Evolutionary conservation across 2,888 invertebrate species (phyloP).

Genomic region (Heteromurus nitidus): DNA sequence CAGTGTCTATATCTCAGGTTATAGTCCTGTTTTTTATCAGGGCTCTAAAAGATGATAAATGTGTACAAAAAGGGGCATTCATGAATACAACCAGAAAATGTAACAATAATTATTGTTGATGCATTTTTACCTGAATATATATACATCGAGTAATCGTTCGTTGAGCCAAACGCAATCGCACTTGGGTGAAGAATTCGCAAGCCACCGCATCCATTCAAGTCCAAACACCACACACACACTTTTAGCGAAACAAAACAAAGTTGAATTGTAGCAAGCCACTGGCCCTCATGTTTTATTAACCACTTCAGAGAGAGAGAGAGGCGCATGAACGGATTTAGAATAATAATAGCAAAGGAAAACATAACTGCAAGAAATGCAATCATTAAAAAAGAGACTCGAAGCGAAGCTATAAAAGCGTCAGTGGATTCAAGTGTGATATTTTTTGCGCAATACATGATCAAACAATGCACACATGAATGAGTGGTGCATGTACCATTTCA

Average conservation of each 20-base stretch:
- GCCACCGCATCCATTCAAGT: background rate
- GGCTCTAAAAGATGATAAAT: too few relatives aligned
- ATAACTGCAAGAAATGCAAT: background rate
- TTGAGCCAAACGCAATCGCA: background rate
- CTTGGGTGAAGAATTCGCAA: too few relatives aligned
- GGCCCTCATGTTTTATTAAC: background rate
- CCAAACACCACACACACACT: background rate
- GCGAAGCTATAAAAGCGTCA: background rate
- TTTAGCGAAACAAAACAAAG: constrained; percentile 13
- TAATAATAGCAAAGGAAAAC: background rate
- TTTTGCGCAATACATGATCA: constrained; percentile 29
- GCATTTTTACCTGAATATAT: too few relatives aligned
- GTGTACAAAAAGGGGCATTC: background rate
- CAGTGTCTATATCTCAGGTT: background rate
- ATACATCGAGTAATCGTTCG: background rate
- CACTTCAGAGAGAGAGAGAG: background rate
- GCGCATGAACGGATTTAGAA: constrained; percentile 5
- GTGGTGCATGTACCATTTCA: constrained; percentile 7
- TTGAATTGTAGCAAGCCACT: background rate
- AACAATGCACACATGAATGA: constrained; percentile 1
- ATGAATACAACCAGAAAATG: background rate
- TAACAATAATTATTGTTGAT: too few relatives aligned
- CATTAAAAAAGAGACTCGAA: background rate
- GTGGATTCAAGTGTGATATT: background rate
- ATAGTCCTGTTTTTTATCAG: too few relatives aligned